phyloP scores from a whole-genome alignment of 2,797 vertebrate genomes.

The Sandelia bainsii region DNA sequence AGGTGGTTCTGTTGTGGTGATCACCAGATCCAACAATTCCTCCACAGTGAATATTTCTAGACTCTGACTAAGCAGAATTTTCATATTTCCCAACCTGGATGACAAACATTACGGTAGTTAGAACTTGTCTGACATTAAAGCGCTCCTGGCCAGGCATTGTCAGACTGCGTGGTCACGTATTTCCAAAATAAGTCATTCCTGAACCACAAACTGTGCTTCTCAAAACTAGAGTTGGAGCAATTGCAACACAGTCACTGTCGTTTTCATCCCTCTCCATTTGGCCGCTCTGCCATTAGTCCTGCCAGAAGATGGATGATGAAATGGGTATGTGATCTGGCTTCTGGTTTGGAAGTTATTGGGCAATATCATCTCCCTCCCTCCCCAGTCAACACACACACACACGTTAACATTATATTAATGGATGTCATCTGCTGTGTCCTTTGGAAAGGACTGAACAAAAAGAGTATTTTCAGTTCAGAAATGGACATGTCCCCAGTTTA shows the following conservation, averaged over 20 bases:
- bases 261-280: conserved; percentile 61
- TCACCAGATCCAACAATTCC: conserved; percentile 49
- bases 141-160: conserved; percentile 32
- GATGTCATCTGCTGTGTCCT: conserved; percentile 72
- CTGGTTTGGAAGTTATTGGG: conserved; percentile 77
- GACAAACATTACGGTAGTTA: conserved; percentile 49
- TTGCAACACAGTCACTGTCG: neutral
- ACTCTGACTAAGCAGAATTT: conserved; percentile 64
- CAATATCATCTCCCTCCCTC: conserved; percentile 48
- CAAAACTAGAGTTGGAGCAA: neutral
- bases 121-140: conserved; percentile 51
- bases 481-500: conserved; percentile 45
- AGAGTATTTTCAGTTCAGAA: conserved; percentile 51
- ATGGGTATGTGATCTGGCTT: conserved; percentile 60
- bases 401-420: conserved; percentile 67
- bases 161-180: conserved; percentile 42
- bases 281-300: conserved; percentile 59
- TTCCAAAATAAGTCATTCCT: conserved; percentile 56
- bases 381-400: conserved; percentile 12
- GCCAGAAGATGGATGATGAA: conserved; percentile 65
- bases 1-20: conserved; percentile 37
- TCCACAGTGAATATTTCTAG: conserved; percentile 56
- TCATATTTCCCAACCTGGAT: conserved; percentile 63
- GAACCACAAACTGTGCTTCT: conserved; percentile 17
- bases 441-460: conserved; percentile 48